A percentile compares a stretch with the other conserved stretches of the same genome.
These are phyloP conservation scores for Diadema setosum DNA, from an alignment of 35 echinoderm and acorn worm genomes.

Conservation along the genomic window DNA sequence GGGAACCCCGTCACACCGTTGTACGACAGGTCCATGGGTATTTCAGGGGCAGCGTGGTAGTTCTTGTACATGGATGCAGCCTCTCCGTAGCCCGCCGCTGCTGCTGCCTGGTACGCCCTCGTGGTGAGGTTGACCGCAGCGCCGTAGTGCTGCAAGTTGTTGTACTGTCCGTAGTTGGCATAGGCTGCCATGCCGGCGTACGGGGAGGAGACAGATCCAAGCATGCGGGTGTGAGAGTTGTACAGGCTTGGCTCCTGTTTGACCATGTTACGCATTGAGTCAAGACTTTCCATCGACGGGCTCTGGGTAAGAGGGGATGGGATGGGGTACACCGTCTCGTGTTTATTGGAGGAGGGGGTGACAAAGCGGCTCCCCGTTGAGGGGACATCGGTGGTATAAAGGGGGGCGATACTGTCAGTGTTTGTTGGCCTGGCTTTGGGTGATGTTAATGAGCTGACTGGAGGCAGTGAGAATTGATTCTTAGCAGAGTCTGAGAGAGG, in stretches of 20 bases:
- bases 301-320: neutral
- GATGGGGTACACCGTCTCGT: neutral
- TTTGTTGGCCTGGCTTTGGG: constrained; percentile 27
- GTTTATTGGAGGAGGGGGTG: neutral
- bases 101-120: constrained; percentile 61
- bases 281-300: constrained; percentile 19
- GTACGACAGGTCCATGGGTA: constrained; percentile 96
- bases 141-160: constrained; percentile 78
- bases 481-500: constrained; percentile 61
- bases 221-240: constrained; percentile 43
- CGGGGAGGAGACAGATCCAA: constrained; percentile 57
- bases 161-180: constrained; percentile 77
- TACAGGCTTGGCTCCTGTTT: constrained; percentile 73
- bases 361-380: neutral
- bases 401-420: constrained; percentile 34
- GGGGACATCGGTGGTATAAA: constrained; percentile 34
- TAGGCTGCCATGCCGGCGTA: constrained; percentile 85
- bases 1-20: constrained; percentile 67
- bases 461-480: constrained; percentile 40
- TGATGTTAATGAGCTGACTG: constrained; percentile 15
- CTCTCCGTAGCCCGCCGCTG: constrained; percentile 30
- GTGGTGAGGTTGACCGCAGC: constrained; percentile 52
- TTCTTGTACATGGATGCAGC: constrained; percentile 64
- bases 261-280: neutral
- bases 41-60: constrained; percentile 79